phyloP scores from a whole-genome alignment of 2,113 vertebrate species.

The Oryzias curvinotus region DNA sequence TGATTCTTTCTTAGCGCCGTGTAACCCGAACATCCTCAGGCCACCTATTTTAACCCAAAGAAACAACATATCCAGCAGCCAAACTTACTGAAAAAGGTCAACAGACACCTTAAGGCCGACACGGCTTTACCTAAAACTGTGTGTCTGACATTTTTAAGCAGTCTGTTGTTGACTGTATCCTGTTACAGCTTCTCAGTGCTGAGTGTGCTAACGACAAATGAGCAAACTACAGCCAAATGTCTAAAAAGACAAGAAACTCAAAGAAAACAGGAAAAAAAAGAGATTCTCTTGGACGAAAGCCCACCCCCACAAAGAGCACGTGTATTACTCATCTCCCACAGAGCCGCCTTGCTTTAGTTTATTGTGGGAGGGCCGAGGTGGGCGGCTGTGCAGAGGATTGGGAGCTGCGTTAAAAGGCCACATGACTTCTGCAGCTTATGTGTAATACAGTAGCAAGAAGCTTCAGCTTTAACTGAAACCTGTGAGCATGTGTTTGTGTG shows the following conservation, averaged over 20 bases:
- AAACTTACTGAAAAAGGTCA: slow-evolving; percentile 51
- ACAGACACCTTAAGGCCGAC: slow-evolving; percentile 13
- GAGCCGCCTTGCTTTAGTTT: slow-evolving; percentile 54
- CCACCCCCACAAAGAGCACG: slow-evolving; percentile 52
- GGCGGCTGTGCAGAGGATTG: slow-evolving; percentile 57
- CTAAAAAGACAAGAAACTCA: slow-evolving; percentile 20
- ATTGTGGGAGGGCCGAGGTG: slow-evolving; percentile 64
- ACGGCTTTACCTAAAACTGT: slow-evolving; percentile 32
- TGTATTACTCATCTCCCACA: slow-evolving; percentile 63
- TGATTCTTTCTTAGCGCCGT: background rate
- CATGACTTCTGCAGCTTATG: slow-evolving; percentile 38
- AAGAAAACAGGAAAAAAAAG: slow-evolving; percentile 1
- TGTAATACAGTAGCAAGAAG: slow-evolving; percentile 28
- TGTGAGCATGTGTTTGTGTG: slow-evolving; percentile 7
- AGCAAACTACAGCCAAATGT: slow-evolving; percentile 36
- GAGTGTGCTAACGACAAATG: slow-evolving; percentile 23
- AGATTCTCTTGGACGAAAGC: slow-evolving; percentile 44
- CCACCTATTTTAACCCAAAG: slow-evolving; percentile 8
- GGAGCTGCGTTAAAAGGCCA: slow-evolving; percentile 33
- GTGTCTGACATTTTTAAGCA: slow-evolving; percentile 38
- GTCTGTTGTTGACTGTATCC: slow-evolving; percentile 17
- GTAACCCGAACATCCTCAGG: background rate
- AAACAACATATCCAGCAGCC: slow-evolving; percentile 37
- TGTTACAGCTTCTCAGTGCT: slow-evolving; percentile 16
- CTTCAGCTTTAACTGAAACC: slow-evolving; percentile 9